Evolutionary conservation across 1,140 invertebrate genomes (phyloP), one percentile per base, ranked within the genome.

Genomic region (Zaprionus davidi): DNA sequence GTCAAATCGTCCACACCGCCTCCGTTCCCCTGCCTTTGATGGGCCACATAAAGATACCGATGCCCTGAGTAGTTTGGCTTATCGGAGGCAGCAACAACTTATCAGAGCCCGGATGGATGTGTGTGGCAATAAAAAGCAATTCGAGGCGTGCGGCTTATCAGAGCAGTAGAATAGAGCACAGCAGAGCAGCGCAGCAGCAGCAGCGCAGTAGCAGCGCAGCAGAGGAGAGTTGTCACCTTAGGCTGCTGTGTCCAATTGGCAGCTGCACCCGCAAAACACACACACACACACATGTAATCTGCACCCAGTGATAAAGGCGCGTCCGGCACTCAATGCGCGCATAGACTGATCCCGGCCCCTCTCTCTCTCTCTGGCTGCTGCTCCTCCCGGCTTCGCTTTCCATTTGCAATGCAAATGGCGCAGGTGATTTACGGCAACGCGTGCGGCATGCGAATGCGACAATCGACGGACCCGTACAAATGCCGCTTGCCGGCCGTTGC

Each of bases 401-500:
- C 55, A 75, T 75, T 75, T 73, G 71, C 76, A 78, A 78, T 78
- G 76, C 78, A 81, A 81, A 81, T 81, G 44, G 60, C 46, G 57
- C 53, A 67, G 72, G 51, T 71, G 67, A 71, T 75, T 75, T 78
- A 70, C 70, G 75, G 71, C 64, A 36, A 76, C 63, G 77, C 49
- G 68, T 34, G 31, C 58, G 68, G 77, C 73, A 79, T 79, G 69
- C 68, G 51, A 72, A 79, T 57, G 36, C 56, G 28, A 57, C 24
- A 31, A 11, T 22, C 49, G 46, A 31, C 24, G 58, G 31, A 9
- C 15, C 11, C 68, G 68, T 76, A 72, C 73, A 79, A 76, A 79
- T 71, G 62, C 73, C 63, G 73, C 24, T 36, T 28, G 55, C 20
- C 31, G 24, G 12, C 41, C 36, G 17, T 12, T 38, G 49, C 55